Evolutionary conservation across 1,140 invertebrate genomes (phyloP).

Genomic region (Propsilocerus akamusi): DNA sequence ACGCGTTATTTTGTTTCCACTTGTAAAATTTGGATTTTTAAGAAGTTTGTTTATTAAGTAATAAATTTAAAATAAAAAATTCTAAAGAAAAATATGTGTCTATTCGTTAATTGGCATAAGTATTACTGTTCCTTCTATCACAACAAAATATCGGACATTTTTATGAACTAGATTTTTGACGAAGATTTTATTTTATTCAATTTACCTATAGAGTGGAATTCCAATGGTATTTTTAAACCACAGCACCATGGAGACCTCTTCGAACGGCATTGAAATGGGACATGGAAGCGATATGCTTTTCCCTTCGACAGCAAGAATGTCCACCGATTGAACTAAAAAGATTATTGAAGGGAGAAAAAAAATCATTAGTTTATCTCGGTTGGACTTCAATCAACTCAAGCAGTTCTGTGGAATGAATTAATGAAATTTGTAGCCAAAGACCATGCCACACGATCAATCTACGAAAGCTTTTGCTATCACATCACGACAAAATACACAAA

Average conservation of each 20-base stretch:
- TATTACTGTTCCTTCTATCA: background rate
- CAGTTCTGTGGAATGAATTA: background rate
- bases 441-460: background rate
- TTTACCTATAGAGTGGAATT: slow-evolving; percentile 71
- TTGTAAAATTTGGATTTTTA: too few species aligned
- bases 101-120: background rate
- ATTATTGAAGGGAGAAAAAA: slow-evolving; percentile 6
- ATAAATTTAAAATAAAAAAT: background rate
- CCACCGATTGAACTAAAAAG: slow-evolving; percentile 41
- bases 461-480: background rate
- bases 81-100: background rate
- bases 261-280: slow-evolving; percentile 59
- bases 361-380: background rate
- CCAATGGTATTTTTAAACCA: slow-evolving; percentile 77
- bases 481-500: background rate
- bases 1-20: too few species aligned
- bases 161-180: too few species aligned
- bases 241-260: slow-evolving; percentile 74
- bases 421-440: background rate
- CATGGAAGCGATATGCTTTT: slow-evolving; percentile 65
- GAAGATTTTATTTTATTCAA: slow-evolving; percentile 8
- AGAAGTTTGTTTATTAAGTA: background rate
- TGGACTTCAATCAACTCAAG: background rate
- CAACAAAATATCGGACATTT: too few species aligned
- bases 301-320: slow-evolving; percentile 65